Base-by-base conservation (phyloP, 2,888 invertebrate species). In the Drosophila pegasa region DNA sequence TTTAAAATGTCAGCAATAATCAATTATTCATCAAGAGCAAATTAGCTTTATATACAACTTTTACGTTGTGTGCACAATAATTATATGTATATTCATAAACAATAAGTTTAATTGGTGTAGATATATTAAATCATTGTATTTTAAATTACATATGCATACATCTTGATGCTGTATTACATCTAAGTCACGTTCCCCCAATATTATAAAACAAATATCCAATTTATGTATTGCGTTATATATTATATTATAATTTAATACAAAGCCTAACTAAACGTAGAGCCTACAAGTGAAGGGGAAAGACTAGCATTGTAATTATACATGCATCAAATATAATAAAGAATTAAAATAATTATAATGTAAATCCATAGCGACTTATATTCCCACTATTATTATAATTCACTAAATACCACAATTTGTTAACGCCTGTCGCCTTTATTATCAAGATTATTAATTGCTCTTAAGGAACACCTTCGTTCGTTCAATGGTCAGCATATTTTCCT, bases 121-220 rank as follows among this genome's bases (percentile, higher is more conserved):
- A 80, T 82, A 72, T 87, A 79, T 85, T 73, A 79, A 81, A 89
- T 90, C 87, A 89, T 89, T 91, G 89, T 89, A 89, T 90, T 84
- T 80, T 72, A 87, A 86, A 87, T 67, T 63, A 50, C 54, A 71
- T 59, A 55, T 41, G 62, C 45, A 71, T 40, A 59, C 55, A 47
- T 59, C 38, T 62, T 47, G 38, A 52, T 71, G 38, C 50, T 66
- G 68, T 66, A 71, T 68, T 73, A 63, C 45, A 70, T 43, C 73
- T 75, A 66, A 62, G 61, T 59, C 45, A 56, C 47, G 84, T 68
- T 61, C 58, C 35, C 79, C 63, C 68, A 35, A 54, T 61, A 61
- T 68, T 62, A 64, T 70, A 76, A 72, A 85, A 87, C 67, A 66
- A 73, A 78, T 77, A 77, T 81, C 71, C 69, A 78, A 71, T 75